Evolutionary conservation across 1,140 invertebrate species (phyloP).

Genomic region (Lerema accius): DNA sequence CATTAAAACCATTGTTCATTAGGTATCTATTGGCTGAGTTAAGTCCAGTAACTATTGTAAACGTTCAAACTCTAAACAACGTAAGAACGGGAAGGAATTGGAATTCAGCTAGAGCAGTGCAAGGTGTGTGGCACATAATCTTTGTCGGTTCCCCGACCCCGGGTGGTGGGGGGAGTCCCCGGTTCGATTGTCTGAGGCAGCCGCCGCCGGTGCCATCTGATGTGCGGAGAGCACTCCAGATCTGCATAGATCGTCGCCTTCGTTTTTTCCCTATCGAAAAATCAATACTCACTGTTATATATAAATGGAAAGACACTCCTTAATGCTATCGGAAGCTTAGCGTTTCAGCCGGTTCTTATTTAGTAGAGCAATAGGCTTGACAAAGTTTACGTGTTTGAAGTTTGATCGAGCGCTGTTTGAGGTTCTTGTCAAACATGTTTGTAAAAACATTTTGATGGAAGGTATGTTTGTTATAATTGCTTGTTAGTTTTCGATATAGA

Average conservation of each 20-base stretch:
- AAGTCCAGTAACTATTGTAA: too few species aligned
- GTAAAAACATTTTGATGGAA: too few species aligned
- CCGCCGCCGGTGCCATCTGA: constrained; percentile 81
- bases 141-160: constrained; percentile 71
- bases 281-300: constrained; percentile 80
- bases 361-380: too few species aligned
- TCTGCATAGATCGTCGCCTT: constrained; percentile 82
- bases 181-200: constrained; percentile 81
- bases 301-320: constrained; percentile 71
- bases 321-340: constrained; percentile 58
- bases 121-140: constrained; percentile 52
- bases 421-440: too few species aligned
- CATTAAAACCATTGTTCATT: too few species aligned
- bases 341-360: not conserved
- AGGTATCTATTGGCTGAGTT: too few species aligned
- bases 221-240: constrained; percentile 81
- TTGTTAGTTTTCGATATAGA: too few species aligned
- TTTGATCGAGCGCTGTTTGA: too few species aligned
- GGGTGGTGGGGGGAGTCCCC: constrained; percentile 64
- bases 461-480: too few species aligned
- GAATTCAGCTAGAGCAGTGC: constrained; percentile 35
- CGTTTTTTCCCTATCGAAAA: constrained; percentile 82
- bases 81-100: constrained; percentile 1
- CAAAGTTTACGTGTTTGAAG: too few species aligned
- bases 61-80: too few species aligned